Conservation (phyloP, 2,888 invertebrate species). For the Clanis bilineata region DNA sequence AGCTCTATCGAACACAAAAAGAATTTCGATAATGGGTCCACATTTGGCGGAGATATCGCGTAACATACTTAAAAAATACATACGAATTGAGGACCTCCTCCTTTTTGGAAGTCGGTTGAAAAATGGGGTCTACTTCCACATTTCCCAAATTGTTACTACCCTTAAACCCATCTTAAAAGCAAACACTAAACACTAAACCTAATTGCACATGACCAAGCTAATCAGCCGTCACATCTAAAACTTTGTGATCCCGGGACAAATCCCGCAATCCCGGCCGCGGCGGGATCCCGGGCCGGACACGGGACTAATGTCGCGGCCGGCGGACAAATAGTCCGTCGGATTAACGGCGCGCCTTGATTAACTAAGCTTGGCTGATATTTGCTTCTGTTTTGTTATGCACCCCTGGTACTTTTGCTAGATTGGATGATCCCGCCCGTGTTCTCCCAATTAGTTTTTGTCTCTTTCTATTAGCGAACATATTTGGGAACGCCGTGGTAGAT, state of each 20-base stretch:
- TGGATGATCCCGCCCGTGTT: conserved; percentile 25
- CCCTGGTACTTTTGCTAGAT: conserved; percentile 54
- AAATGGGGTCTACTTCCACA: not conserved
- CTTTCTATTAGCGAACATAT: not conserved
- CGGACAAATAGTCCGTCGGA: conserved; percentile 64
- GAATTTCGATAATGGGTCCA: no score
- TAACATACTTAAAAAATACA: no score
- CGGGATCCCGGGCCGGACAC: conserved; percentile 51
- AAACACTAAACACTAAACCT: conserved; percentile 10
- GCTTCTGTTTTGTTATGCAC: conserved; percentile 69
- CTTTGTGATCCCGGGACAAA: conserved; percentile 30
- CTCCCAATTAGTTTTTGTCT: conserved; percentile 10
- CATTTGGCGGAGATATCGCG: no score
- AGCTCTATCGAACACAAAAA: no score
- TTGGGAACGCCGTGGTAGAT: not conserved
- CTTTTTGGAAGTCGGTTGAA: no score
- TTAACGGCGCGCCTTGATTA: conserved; percentile 70
- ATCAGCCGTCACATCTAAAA: conserved; percentile 21
- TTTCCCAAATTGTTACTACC: not conserved
- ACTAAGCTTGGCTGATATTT: conserved; percentile 63
- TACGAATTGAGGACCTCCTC: no score
- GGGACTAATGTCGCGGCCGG: conserved; percentile 73
- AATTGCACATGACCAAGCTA: conserved; percentile 17
- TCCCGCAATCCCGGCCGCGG: conserved; percentile 50
- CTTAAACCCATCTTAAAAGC: not conserved